These are phyloP conservation scores for Drosophila pegasa DNA, from an alignment of 2,888 invertebrate genomes.

Conservation along the genomic window DNA sequence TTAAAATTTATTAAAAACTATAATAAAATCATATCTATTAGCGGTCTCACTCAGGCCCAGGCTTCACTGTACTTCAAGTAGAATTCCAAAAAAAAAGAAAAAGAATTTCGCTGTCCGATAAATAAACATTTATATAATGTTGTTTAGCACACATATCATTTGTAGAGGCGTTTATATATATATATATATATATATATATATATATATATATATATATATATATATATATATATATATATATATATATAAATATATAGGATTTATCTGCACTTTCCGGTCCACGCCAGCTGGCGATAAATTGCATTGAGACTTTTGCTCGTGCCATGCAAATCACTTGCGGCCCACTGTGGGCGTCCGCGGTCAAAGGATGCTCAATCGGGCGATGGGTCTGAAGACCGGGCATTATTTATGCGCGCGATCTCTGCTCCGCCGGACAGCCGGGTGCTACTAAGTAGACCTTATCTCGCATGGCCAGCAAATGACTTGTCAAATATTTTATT, in stretches of 20 bases:
- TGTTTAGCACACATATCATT: constrained; percentile 9
- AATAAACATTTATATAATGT: constrained; percentile 17
- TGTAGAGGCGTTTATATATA: background rate
- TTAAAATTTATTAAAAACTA: no score
- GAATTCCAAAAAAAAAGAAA: background rate
- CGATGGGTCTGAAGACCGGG: constrained; percentile 6
- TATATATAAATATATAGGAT: background rate
- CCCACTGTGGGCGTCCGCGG: constrained; percentile 36
- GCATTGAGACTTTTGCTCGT: background rate
- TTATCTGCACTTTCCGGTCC: constrained; percentile 46
- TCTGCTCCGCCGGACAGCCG: constrained; percentile 24
- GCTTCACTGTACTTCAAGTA: constrained; percentile 8
- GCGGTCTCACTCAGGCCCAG: no score
- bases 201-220: no score
- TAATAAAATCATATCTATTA: no score
- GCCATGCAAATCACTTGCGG: constrained; percentile 25
- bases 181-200: background rate
- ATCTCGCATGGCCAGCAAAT: constrained; percentile 40
- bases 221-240: background rate
- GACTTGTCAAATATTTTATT: constrained; percentile 39
- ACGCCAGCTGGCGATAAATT: constrained; percentile 30
- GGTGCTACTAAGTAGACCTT: constrained; percentile 14
- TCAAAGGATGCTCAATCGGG: constrained; percentile 43
- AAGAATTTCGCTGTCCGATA: no score
- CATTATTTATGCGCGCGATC: constrained; percentile 44